phyloP scores from a whole-genome alignment of 2,797 vertebrate species.

The Hypotaenidia okinawae region DNA sequence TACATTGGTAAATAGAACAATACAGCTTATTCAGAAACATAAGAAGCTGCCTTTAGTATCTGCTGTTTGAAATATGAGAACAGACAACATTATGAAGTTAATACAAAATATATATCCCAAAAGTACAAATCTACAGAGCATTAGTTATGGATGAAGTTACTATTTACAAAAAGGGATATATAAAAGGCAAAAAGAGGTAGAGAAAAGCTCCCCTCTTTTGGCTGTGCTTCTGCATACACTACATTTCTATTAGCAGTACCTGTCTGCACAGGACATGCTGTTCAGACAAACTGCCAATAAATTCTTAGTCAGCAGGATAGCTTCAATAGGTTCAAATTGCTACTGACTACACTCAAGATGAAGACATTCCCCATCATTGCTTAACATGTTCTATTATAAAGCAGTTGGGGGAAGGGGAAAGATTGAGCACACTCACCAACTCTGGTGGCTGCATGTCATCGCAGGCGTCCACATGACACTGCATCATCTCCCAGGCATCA shows the following conservation, averaged over 20 bases:
- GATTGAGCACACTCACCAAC: conserved; percentile 42
- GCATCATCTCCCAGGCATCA: conserved; percentile 66
- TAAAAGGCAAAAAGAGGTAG: background rate
- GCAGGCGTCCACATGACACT: conserved; percentile 73
- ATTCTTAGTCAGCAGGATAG: background rate
- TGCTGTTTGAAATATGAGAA: background rate
- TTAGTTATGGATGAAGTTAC: background rate
- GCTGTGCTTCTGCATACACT: background rate
- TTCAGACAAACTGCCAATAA: background rate
- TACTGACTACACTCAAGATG: background rate
- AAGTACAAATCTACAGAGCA: background rate
- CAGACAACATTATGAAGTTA: background rate
- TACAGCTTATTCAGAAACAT: background rate
- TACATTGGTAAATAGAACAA: accelerated
- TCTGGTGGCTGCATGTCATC: conserved; percentile 74
- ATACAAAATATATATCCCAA: background rate
- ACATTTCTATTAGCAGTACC: background rate
- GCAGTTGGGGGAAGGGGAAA: background rate
- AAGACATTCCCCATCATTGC: background rate
- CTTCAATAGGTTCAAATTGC: accelerated
- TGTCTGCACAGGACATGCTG: background rate
- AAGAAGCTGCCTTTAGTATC: background rate
- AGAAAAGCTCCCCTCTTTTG: background rate
- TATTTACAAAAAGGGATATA: background rate
- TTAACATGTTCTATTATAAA: background rate